Percentiles rank a stretch among this genome's conserved stretches.
These are phyloP conservation scores for Petrophora chlorosata DNA, from an alignment of 2,888 invertebrate species.

Conservation along the genomic window DNA sequence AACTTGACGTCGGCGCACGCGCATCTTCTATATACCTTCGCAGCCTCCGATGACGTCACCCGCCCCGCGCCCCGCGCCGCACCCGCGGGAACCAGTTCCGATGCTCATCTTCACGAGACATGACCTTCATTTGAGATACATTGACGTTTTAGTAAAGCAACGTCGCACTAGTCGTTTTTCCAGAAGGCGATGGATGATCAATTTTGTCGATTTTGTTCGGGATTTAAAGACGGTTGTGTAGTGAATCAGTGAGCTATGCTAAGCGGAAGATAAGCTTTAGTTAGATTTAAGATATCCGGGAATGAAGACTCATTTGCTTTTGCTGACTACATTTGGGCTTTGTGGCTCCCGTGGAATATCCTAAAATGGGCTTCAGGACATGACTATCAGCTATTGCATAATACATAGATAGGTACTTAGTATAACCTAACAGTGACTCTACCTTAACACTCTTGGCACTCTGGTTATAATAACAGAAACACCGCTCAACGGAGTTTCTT, in stretches of 20 bases:
- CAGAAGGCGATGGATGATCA: conserved; percentile 43
- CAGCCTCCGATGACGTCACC: conserved; percentile 76
- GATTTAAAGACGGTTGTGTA: not conserved
- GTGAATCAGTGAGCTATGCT: conserved; percentile 14
- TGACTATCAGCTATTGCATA: too few species aligned
- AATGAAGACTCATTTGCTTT: not conserved
- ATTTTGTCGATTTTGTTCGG: not conserved
- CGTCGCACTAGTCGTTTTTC: conserved; percentile 30
- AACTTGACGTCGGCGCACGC: conserved; percentile 54
- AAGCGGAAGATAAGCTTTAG: conserved; percentile 5
- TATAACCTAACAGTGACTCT: not conserved
- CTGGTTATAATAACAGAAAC: too few species aligned
- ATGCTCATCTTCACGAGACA: conserved; percentile 66
- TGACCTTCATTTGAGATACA: conserved; percentile 62
- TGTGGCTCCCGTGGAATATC: not conserved
- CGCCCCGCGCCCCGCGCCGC: conserved; percentile 34
- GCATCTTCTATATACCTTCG: conserved; percentile 75
- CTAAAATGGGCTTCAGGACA: not conserved
- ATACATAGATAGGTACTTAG: too few species aligned
- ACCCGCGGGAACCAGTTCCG: conserved; percentile 55
- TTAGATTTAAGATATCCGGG: conserved; percentile 3
- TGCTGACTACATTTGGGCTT: not conserved
- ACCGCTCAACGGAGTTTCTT: too few species aligned
- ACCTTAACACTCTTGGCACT: not conserved
- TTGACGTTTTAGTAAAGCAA: conserved; percentile 39